Percentiles rank a stretch among this genome's conserved stretches.
Conservation (phyloP, 2,888 invertebrate species). For the Cheilosia scutellata region DNA sequence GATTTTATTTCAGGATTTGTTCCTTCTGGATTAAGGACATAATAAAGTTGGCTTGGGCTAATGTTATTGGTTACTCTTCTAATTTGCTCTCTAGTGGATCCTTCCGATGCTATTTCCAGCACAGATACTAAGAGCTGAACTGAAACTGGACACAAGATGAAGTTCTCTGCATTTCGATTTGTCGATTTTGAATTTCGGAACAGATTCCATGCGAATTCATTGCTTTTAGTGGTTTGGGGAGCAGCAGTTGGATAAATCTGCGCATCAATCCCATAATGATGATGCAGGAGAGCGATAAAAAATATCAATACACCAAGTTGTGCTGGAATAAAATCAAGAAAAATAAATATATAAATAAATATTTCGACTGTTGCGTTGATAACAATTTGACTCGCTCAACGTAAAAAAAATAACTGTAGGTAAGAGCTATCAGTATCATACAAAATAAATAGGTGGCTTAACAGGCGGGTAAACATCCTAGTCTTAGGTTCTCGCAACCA, state of each 20-base stretch:
- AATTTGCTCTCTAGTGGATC: conserved; percentile 73
- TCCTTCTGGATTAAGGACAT: conserved; percentile 35
- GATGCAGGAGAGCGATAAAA: background rate
- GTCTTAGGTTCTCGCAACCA: no score
- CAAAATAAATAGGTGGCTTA: no score
- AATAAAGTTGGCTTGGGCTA: conserved; percentile 28
- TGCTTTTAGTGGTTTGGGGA: background rate
- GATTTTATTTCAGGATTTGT: conserved; percentile 63
- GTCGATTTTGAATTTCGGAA: conserved; percentile 65
- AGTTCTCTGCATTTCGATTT: conserved; percentile 65
- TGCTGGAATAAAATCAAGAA: background rate
- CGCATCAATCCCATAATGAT: background rate
- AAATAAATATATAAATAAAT: no score
- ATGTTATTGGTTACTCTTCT: conserved; percentile 43
- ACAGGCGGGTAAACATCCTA: no score
- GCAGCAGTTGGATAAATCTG: background rate
- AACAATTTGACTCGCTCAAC: no score
- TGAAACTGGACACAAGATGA: conserved; percentile 75
- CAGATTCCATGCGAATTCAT: conserved; percentile 73
- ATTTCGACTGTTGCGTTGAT: no score
- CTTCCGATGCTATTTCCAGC: conserved; percentile 66
- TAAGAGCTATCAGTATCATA: no score
- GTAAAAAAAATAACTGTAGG: no score
- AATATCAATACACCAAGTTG: background rate
- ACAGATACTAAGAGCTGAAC: conserved; percentile 74